Evolutionary conservation across 2,113 vertebrate genomes (phyloP).

Genomic region (Prunella himalayana): DNA sequence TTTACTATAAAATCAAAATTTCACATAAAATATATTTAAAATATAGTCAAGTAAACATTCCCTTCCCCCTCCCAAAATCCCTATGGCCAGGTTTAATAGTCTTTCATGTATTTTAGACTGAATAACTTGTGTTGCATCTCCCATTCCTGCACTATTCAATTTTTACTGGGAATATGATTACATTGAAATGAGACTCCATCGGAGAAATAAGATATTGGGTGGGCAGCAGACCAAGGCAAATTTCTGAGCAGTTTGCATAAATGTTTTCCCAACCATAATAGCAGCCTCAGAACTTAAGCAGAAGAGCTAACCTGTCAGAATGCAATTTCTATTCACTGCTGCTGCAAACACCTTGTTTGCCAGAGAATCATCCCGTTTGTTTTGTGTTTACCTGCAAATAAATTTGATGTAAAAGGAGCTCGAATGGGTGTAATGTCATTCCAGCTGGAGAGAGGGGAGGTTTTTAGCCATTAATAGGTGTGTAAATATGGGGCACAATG

Average conservation of each 20-base stretch:
- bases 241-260: constrained; percentile 54
- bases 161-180: constrained; percentile 58
- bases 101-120: constrained; percentile 8
- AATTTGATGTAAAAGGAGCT: background rate
- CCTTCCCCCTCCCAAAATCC: background rate
- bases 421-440: background rate
- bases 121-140: constrained; percentile 22
- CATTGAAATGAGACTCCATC: constrained; percentile 54
- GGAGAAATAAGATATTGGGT: constrained; percentile 50
- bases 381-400: background rate
- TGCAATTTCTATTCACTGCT: constrained; percentile 30
- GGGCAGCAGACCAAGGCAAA: constrained; percentile 45
- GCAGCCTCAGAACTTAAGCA: background rate
- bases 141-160: constrained; percentile 1
- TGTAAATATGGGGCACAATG: background rate
- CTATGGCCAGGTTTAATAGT: background rate
- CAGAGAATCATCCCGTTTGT: background rate
- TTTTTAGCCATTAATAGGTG: background rate
- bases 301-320: constrained; percentile 13
- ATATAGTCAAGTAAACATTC: background rate
- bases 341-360: background rate
- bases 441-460: background rate
- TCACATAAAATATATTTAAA: background rate
- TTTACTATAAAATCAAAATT: background rate
- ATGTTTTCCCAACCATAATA: constrained; percentile 31